Evolutionary conservation across 2,797 vertebrate species (phyloP).

Genomic region (Jordanella pulchra): DNA sequence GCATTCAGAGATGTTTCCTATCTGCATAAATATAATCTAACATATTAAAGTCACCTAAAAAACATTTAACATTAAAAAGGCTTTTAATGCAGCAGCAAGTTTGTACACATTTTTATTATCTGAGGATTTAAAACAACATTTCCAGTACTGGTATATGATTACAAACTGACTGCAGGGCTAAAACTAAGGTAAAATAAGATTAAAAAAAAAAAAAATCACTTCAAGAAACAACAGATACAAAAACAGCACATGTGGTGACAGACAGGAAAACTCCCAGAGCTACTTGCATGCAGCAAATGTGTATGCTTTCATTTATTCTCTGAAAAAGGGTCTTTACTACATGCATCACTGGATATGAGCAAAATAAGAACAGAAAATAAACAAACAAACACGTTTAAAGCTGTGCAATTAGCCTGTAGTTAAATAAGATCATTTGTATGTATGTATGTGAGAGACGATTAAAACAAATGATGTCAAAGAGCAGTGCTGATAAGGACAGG

Average conservation of each 20-base stretch:
- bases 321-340: background rate
- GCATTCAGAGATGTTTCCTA: background rate
- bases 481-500: background rate
- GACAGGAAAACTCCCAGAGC: background rate
- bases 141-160: background rate
- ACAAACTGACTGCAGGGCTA: background rate
- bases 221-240: background rate
- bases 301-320: background rate
- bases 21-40: background rate
- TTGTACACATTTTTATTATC: background rate
- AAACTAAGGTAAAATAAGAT: background rate
- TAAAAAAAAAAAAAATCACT: background rate
- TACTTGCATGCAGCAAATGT: background rate
- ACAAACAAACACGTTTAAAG: background rate
- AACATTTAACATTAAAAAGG: background rate
- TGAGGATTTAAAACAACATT: background rate
- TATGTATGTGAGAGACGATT: background rate
- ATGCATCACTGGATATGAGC: background rate
- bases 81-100: background rate
- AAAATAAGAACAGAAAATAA: background rate
- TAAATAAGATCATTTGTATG: background rate
- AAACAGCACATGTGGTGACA: background rate
- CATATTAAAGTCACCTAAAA: background rate
- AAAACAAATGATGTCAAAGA: background rate
- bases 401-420: background rate